Conservation (phyloP, 1,140 invertebrate species). For the Limonius californicus region DNA sequence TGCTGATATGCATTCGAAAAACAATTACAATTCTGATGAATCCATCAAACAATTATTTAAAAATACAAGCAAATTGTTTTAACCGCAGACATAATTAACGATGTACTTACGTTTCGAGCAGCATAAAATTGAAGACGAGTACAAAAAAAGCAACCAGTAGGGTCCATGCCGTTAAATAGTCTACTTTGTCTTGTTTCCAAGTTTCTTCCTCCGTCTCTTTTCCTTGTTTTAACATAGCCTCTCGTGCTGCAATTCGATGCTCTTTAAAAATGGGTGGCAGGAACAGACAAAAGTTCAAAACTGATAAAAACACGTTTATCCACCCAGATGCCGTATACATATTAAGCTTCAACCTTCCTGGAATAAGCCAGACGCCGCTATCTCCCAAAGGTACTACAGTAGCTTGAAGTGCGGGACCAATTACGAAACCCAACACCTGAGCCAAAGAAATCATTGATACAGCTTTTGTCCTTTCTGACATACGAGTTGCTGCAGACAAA, state of each 20-base stretch:
- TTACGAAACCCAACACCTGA: slow-evolving; percentile 84
- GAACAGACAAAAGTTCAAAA: slow-evolving; percentile 73
- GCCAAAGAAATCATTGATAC: slow-evolving; percentile 82
- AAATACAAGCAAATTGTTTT: too few species aligned
- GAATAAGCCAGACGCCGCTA: slow-evolving; percentile 54
- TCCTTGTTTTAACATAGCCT: slow-evolving; percentile 65
- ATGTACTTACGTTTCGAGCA: slow-evolving; percentile 67
- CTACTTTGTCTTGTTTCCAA: slow-evolving; percentile 67
- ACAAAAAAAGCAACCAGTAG: slow-evolving; percentile 80
- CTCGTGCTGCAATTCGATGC: slow-evolving; percentile 67
- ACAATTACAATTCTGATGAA: too few species aligned
- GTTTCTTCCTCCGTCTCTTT: slow-evolving; percentile 66
- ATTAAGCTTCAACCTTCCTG: slow-evolving; percentile 62
- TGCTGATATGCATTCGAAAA: too few species aligned
- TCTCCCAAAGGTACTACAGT: slow-evolving; percentile 70
- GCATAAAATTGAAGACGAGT: slow-evolving; percentile 83
- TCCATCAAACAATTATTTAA: too few species aligned
- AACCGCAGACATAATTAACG: too few species aligned
- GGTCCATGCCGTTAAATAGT: slow-evolving; percentile 72
- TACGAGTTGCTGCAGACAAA: slow-evolving; percentile 76
- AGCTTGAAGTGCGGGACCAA: slow-evolving; percentile 77
- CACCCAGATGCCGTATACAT: slow-evolving; percentile 88
- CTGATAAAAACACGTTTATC: slow-evolving; percentile 73
- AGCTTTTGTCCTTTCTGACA: slow-evolving; percentile 74
- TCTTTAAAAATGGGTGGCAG: slow-evolving; percentile 69